Base-by-base conservation (phyloP, 1,140 invertebrate genomes). In the Panagrolaimus sp. region DNA sequence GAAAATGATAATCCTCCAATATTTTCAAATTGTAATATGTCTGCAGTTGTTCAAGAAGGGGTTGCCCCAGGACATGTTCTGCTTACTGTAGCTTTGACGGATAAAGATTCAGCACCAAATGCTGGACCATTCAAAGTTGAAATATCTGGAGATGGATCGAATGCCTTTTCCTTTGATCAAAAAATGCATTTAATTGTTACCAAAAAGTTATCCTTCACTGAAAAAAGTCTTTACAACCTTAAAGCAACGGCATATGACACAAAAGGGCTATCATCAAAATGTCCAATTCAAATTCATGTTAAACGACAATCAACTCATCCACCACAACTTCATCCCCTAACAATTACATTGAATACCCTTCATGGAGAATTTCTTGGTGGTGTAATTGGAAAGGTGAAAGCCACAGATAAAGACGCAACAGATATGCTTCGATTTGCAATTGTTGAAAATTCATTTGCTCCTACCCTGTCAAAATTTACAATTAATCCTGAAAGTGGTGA, bases 231-330 rank as follows among this genome's bases (percentile, higher is more conserved):
- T 46, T 97, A 94, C 83, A 81, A 88, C 5, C 85, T 98, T 43
- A 81, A 72, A 12, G 80, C 79, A 9, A 73, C 38, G 1, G 95
- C 95, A 0, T 96, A 92, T 81, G 95, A 98, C 84, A 94, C 93
- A 83, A 94, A 94, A 9, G 90, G 88, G 28, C 92, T 93, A 10
- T 90, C 91, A 79, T 92, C 93, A 0, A 92, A 95, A 81, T 89
- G 92, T 0, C 91, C 89, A 88, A 89, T 97, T 0, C 87, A 88
- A 21, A 87, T 96, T 2, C 89, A 89, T 71, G 86, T 96, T 0
- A 91, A 94, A 68, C 93, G 96, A 85, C 93, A 96, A 83, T 95
- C 92, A 28, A 90, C 93, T 75, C 94, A 92, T 85, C 91, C 93
- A 0, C 95, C 95, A 0, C 88, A 91, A 0, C 89, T 96, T 9